These are phyloP conservation scores for Anabas testudineus DNA, from an alignment of 2,797 vertebrate species.

Conservation along the genomic window DNA sequence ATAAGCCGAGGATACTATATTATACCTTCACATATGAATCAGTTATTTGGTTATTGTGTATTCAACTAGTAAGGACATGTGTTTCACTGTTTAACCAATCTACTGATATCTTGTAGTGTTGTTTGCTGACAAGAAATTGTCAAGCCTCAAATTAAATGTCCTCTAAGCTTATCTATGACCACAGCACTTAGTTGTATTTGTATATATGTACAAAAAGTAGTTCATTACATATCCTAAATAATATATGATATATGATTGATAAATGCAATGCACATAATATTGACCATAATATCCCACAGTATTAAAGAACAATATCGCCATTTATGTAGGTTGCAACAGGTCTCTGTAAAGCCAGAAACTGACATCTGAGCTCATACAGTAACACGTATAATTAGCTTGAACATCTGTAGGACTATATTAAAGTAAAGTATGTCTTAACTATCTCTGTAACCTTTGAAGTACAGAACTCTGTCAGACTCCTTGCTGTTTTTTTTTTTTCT, in stretches of 20 bases:
- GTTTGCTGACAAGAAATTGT: constrained; percentile 9
- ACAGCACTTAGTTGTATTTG: background rate
- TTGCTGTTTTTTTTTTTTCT: constrained; percentile 9
- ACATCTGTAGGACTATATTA: background rate
- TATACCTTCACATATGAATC: constrained; percentile 22
- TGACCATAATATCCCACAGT: background rate
- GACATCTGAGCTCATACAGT: background rate
- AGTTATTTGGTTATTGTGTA: constrained; percentile 6
- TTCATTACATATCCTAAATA: background rate
- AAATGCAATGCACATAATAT: no score
- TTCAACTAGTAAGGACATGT: constrained; percentile 8
- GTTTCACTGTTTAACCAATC: constrained; percentile 1
- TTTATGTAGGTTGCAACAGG: no score
- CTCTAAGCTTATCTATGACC: background rate
- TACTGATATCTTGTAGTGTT: background rate
- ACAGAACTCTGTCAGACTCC: constrained; percentile 21
- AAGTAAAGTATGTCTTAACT: background rate
- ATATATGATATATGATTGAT: no score
- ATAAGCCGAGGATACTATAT: constrained; percentile 15
- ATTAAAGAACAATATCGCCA: background rate
- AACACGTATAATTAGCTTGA: constrained; percentile 15
- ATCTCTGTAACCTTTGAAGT: background rate
- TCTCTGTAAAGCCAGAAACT: constrained; percentile 17
- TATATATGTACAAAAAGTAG: background rate
- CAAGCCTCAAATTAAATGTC: constrained; percentile 1